Conservation (phyloP, 2,797 vertebrate genomes). For the Gadopsis bispinosus region DNA sequence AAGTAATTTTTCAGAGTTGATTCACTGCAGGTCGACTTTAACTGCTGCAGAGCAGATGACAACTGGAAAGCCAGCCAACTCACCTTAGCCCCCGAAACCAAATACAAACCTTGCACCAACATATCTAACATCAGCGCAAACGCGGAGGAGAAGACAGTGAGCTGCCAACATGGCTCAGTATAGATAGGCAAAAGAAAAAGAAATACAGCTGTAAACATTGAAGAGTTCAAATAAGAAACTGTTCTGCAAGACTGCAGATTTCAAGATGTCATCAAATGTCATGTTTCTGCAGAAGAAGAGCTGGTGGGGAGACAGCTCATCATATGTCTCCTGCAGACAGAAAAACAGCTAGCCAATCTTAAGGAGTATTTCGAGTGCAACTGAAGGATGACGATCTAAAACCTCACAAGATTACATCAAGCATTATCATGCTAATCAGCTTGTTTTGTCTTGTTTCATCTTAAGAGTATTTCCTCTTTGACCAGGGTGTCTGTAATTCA, state of each 20-base stretch:
- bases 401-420: slow-evolving; percentile 42
- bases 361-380: slow-evolving; percentile 13
- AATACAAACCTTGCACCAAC: slow-evolving; percentile 44
- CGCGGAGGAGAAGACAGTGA: slow-evolving; percentile 14
- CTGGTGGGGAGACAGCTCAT: slow-evolving; percentile 45
- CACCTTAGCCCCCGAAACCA: slow-evolving; percentile 49
- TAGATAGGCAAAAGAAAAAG: slow-evolving; percentile 22
- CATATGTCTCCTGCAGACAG: slow-evolving; percentile 34
- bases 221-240: slow-evolving; percentile 43
- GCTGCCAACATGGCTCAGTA: slow-evolving; percentile 28
- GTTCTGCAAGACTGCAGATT: slow-evolving; percentile 57
- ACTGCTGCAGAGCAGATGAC: slow-evolving; percentile 72
- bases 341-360: slow-evolving; percentile 33
- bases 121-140: slow-evolving; percentile 35
- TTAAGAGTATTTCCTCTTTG: slow-evolving; percentile 39
- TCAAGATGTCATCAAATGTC: slow-evolving; percentile 57
- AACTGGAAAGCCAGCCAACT: slow-evolving; percentile 52
- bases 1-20: slow-evolving; percentile 82
- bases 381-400: slow-evolving; percentile 36
- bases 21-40: slow-evolving; percentile 77
- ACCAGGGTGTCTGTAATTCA: slow-evolving; percentile 40
- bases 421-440: slow-evolving; percentile 55
- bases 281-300: slow-evolving; percentile 49
- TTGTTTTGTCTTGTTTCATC: slow-evolving; percentile 52
- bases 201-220: slow-evolving; percentile 42